Conservation (phyloP, 2,797 vertebrate genomes). For the Sebastolobus altivelis region DNA sequence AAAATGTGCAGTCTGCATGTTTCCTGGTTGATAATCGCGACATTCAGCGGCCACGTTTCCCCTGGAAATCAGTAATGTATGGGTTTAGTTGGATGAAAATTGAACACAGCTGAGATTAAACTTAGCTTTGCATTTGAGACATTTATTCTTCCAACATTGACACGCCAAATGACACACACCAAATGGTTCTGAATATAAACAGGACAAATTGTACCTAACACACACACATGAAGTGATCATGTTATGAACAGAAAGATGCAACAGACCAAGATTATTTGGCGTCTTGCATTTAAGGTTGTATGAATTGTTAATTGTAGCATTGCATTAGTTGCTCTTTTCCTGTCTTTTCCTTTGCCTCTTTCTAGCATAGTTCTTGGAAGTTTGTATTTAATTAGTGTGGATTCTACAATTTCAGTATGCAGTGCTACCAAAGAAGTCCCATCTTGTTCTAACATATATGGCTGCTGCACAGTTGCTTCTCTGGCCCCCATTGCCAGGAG, state of each 20-base stretch:
- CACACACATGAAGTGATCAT: neutral
- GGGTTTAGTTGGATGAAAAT: constrained; percentile 1
- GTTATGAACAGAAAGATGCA: neutral
- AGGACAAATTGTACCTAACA: neutral
- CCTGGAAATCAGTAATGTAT: neutral
- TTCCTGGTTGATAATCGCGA: constrained; percentile 16
- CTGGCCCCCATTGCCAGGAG: neutral
- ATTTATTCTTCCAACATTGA: neutral
- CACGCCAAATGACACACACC: neutral
- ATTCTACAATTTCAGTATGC: neutral
- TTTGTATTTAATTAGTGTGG: neutral
- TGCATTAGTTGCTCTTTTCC: neutral
- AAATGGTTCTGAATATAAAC: neutral
- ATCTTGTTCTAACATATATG: constrained; percentile 3
- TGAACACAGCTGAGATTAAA: neutral
- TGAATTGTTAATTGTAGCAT: no score
- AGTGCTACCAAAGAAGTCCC: neutral
- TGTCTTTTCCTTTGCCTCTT: neutral
- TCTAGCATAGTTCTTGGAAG: neutral
- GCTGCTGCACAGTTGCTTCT: constrained; percentile 18
- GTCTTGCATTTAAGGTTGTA: neutral
- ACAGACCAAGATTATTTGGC: neutral
- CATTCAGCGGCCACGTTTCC: neutral
- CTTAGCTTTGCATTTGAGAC: neutral
- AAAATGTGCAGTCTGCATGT: neutral